Evolutionary conservation across 2,113 vertebrate species (phyloP).

Genomic region (Rhinichthys klamathensis): DNA sequence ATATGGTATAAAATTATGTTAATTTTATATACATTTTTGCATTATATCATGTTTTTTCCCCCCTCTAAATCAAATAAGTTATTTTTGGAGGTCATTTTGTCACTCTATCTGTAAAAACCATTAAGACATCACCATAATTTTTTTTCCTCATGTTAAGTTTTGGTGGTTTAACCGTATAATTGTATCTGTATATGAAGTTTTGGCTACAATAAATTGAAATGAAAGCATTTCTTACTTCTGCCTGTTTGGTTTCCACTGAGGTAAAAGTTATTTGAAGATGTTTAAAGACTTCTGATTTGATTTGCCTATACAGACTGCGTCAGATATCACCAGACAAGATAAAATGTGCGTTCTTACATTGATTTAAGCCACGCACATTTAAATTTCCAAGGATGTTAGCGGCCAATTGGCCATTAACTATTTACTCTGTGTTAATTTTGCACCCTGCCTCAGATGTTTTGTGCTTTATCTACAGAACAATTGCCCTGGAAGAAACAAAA

Average conservation of each 20-base stretch:
- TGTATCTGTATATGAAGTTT: neutral
- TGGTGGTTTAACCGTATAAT: neutral
- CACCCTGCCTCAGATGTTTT: neutral
- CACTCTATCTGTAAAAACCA: too few species aligned
- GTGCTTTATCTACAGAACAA: slow-evolving; percentile 59
- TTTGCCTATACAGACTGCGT: neutral
- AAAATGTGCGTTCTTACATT: neutral
- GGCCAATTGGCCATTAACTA: too few species aligned
- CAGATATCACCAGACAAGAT: neutral
- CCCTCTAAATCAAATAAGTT: too few species aligned
- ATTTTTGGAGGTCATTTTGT: too few species aligned
- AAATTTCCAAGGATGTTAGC: neutral
- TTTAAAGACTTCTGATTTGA: neutral
- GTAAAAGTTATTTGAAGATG: neutral
- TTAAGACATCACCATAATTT: neutral
- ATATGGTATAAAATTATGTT: too few species aligned
- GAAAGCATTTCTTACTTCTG: too few species aligned
- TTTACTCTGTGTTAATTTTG: neutral
- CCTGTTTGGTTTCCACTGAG: too few species aligned
- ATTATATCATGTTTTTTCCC: too few species aligned
- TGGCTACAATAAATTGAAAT: neutral
- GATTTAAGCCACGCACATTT: neutral
- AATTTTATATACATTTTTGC: too few species aligned
- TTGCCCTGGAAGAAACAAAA: slow-evolving; percentile 77
- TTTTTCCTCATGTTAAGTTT: neutral